A percentile compares a stretch with the other conserved stretches of the same genome.
Evolutionary conservation across 2,888 invertebrate species (phyloP).

Genomic region (Cataglyphis albicans): DNA sequence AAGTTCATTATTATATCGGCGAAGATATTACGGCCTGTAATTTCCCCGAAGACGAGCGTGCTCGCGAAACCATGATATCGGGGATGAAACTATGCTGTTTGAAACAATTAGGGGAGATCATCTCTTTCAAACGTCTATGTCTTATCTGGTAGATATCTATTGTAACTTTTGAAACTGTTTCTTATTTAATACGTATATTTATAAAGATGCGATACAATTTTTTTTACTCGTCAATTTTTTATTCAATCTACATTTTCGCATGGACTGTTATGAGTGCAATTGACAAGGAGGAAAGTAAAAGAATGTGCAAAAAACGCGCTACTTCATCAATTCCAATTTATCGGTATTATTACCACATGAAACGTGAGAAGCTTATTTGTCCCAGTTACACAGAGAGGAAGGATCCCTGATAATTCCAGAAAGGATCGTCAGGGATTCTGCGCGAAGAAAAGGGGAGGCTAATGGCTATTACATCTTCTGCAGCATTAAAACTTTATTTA

Average conservation of each 20-base stretch:
- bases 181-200: background rate
- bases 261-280: background rate
- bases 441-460: background rate
- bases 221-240: background rate
- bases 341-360: conserved; percentile 14
- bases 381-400: conserved; percentile 5
- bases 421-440: conserved; percentile 16
- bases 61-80: background rate
- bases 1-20: conserved; percentile 28
- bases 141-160: background rate
- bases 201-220: background rate
- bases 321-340: conserved; percentile 24
- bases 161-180: background rate
- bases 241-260: background rate
- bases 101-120: conserved; percentile 3
- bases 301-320: background rate
- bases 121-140: background rate
- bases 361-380: conserved; percentile 27
- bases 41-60: background rate
- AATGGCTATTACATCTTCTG: conserved; percentile 27
- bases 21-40: background rate
- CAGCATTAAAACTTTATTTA: conserved; percentile 19
- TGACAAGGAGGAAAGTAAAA: conserved; percentile 35
- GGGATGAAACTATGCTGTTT: background rate
- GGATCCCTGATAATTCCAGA: conserved; percentile 24